Percentiles rank a stretch among this genome's conserved stretches.
These are phyloP conservation scores for Scotopteryx bipunctaria DNA, from an alignment of 2,888 invertebrate genomes.

Conservation along the genomic window DNA sequence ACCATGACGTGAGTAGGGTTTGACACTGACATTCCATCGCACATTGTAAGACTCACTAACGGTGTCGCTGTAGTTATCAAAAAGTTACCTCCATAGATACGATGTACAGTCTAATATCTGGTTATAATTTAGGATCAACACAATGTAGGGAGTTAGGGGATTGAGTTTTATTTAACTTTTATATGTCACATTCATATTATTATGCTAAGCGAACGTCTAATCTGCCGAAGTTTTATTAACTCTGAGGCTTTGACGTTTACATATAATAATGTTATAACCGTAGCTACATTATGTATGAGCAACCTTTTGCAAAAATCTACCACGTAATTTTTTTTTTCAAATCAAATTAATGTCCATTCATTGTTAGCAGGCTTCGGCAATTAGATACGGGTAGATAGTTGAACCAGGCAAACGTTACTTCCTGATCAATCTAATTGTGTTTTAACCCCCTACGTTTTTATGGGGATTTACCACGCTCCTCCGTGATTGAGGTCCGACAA, in stretches of 20 bases:
- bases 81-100: constrained; percentile 44
- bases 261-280: not conserved
- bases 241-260: constrained; percentile 1
- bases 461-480: constrained; percentile 41
- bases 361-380: constrained; percentile 14
- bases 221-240: constrained; percentile 22
- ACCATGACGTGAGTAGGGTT: constrained; percentile 65
- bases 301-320: not conserved
- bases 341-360: constrained; percentile 8
- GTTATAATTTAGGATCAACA: constrained; percentile 45
- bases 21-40: constrained; percentile 62
- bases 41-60: constrained; percentile 50
- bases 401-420: constrained; percentile 31
- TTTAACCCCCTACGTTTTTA: constrained; percentile 43
- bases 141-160: constrained; percentile 45
- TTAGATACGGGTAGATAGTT: constrained; percentile 28
- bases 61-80: constrained; percentile 53
- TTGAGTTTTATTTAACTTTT: constrained; percentile 34
- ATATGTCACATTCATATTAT: constrained; percentile 16
- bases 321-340: no score
- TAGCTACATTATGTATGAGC: not conserved
- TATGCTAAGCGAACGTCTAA: constrained; percentile 20
- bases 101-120: not conserved
- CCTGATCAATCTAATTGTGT: constrained; percentile 40
- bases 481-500: constrained; percentile 58